These are phyloP conservation scores for Therioaphis trifolii DNA, from an alignment of 2,888 invertebrate genomes.

Conservation along the genomic window DNA sequence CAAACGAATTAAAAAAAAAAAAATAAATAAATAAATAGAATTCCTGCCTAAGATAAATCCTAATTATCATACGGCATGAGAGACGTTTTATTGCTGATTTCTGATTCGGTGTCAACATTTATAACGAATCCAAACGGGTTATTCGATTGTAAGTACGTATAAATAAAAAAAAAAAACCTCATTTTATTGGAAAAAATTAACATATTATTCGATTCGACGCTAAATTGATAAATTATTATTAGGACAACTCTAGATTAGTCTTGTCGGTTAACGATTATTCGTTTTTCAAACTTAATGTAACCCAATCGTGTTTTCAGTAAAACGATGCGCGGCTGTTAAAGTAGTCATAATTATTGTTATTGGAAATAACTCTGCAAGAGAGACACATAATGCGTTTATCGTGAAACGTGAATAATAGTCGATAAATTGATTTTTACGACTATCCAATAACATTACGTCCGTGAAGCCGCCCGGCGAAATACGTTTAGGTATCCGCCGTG, in stretches of 20 bases:
- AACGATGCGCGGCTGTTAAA: not conserved
- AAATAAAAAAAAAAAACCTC: not conserved
- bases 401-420: slow-evolving; percentile 1
- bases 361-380: not conserved
- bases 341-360: not conserved
- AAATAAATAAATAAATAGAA: not conserved
- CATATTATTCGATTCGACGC: not conserved
- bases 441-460: not conserved
- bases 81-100: not conserved
- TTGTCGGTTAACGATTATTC: not conserved
- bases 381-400: slow-evolving; percentile 2
- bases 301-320: no score
- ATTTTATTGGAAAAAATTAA: not conserved
- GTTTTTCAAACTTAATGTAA: not conserved
- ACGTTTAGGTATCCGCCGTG: not conserved
- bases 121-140: not conserved
- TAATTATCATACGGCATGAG: not conserved
- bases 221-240: slow-evolving; percentile 1
- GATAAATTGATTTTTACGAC: slow-evolving; percentile 32
- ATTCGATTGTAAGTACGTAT: not conserved
- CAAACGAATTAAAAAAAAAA: not conserved
- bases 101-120: not conserved
- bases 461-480: not conserved
- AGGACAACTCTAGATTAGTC: not conserved
- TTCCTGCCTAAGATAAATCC: no score